Base-by-base conservation (phyloP, 2,113 vertebrate species). In the Lasiurus borealis region DNA sequence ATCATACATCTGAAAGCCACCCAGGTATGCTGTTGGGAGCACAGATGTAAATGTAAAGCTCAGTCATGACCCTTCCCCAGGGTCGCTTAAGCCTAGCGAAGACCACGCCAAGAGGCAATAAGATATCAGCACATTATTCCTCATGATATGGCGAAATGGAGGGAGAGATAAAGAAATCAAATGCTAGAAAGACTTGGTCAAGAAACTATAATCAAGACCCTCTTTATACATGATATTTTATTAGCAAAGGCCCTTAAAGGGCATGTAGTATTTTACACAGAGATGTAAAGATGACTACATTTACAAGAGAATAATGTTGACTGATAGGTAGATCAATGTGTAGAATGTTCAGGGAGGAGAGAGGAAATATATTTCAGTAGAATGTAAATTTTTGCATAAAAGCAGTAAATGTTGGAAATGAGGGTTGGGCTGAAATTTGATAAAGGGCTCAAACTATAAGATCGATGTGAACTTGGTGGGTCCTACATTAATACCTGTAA, bases 301-400 rank as follows among this genome's bases (percentile, higher is more conserved):
- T 95, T 85, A 27, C 88, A 75, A 46, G 25, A 54, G 25, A 87
- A 59, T 85, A 62, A 90, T 21, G 57, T 50, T 78, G 52, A 31
- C n/a, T 80, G 48, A 23, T 64, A 71, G 34, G 31, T 48, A 90
- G n/a, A 71, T 57, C 86, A 71, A 75, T 87, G 2, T 18, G 15
- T 76, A 46, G 25, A 50, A 10, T 84, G 5, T 34, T 93, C 25
- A 76, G 23, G 36, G 46, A 83, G 62, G 21, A 66, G 3, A 25
- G 66, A n/a, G n/a, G 6, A 90, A 76, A 75, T 57, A 57, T 48
- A 52, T 82, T 94, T 93, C 36, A 73, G 62, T 64, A 69, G 46
- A 46, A 13, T 16, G 85, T 93, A 29, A 64, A 36, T 14, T 76
- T 87, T 78, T 88, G 4, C 40, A 36, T 84, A 64, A 88, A 40